Base-by-base conservation (phyloP, 2,797 vertebrate species). In the Loriculus beryllinus region DNA sequence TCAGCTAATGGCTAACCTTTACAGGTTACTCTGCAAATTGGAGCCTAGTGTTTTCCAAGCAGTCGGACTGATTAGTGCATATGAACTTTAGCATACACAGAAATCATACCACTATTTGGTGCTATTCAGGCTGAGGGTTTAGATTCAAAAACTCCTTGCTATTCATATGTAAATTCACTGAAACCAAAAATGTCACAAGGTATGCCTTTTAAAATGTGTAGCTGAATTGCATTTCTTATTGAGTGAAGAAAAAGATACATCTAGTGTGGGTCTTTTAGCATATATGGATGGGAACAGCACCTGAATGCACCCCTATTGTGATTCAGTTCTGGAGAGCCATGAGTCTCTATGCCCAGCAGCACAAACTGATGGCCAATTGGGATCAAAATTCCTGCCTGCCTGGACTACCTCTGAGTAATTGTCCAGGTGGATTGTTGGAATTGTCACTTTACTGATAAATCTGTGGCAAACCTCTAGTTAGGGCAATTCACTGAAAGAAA, bases 151-250 rank as follows among this genome's bases (percentile, higher is more conserved):
- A 51, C 86, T 54, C 54, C 54, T 83, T 76, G 37, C 51, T 72
- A 76, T 88, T 88, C 81, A 83, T 60, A 57, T 63, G 63, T 54
- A 88, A 96, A 86, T 79, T 90, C 33, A 88, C 2, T 65, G 51
- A 45, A 96, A 94, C 65, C 33, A 91, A 90, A 81, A 87, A 65
- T 54, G 75, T 62, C 60, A 59, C 28, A 51, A 69, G 19, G 22
- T 63, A 78, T 0, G 2, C 22, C 51, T 86, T 96, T 92, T 76
- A 63, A 92, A 94, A 82, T 17, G 37, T 8, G 29, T 59, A 79
- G 33, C 48, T 82, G 31, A 77, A 78, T 84, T 69, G 83, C 26
- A 72, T 49, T 52, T 87, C 56, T 82, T 67, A 79, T 4, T 72
- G 59, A 49, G 23, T 7, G 3, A 76, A 85, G 65, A 92, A 90